Conservation (phyloP, 2,888 invertebrate species). For the Leptopilina syphax region DNA sequence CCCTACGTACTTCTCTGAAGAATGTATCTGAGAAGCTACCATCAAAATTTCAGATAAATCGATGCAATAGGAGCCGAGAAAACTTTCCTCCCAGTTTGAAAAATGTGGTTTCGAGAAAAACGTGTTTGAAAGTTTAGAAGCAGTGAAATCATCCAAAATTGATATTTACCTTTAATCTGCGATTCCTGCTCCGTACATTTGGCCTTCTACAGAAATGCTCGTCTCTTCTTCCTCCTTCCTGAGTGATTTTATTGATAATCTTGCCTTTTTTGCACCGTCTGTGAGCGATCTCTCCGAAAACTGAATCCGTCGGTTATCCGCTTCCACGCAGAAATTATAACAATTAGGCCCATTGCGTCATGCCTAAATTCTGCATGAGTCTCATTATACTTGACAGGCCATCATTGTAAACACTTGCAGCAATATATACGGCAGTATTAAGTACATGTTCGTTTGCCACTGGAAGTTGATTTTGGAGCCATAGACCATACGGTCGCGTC, state of each 20-base stretch:
- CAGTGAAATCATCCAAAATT: not conserved
- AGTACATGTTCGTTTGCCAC: constrained; percentile 40
- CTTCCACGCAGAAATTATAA: constrained; percentile 49
- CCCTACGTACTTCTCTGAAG: too few relatives aligned
- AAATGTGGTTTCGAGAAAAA: too few relatives aligned
- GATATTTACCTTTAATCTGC: not conserved
- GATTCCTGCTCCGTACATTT: not conserved
- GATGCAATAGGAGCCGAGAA: too few relatives aligned
- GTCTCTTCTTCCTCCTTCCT: constrained; percentile 46
- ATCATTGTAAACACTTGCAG: constrained; percentile 42
- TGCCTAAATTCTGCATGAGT: constrained; percentile 47
- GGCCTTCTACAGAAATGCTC: not conserved
- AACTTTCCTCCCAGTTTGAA: too few relatives aligned
- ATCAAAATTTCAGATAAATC: too few relatives aligned
- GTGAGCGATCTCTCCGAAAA: constrained; percentile 43
- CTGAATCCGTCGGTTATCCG: constrained; percentile 45
- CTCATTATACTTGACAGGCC: constrained; percentile 41
- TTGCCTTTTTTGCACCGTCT: constrained; percentile 45
- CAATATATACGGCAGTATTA: too few relatives aligned
- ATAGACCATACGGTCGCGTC: constrained; percentile 44
- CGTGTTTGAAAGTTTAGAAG: not conserved
- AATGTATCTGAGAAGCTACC: too few relatives aligned
- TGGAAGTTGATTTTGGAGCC: constrained; percentile 43
- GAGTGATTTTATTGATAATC: constrained; percentile 36
- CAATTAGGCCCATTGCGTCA: constrained; percentile 47